Evolutionary conservation across 2,888 invertebrate species (phyloP).

Genomic region (Plutella xylostella): DNA sequence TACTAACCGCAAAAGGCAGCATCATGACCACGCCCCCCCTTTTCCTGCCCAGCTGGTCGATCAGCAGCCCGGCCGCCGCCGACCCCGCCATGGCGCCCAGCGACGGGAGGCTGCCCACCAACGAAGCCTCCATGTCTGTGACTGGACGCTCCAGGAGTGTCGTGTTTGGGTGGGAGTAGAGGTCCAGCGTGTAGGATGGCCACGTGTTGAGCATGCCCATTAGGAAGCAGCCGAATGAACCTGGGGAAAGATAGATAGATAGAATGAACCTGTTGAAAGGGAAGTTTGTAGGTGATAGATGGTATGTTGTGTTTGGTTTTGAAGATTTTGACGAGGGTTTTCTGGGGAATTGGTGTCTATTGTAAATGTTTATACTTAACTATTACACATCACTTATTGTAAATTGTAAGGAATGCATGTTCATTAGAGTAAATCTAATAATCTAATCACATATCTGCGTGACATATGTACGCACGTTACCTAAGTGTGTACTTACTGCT

Average conservation of each 20-base stretch:
- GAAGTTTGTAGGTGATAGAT: too few species aligned
- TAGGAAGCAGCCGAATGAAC: slow-evolving; percentile 32
- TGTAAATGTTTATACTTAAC: too few species aligned
- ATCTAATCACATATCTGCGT: too few species aligned
- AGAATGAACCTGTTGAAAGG: not conserved
- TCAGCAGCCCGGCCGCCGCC: slow-evolving; percentile 47
- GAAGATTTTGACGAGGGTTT: not conserved
- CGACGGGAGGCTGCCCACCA: slow-evolving; percentile 67
- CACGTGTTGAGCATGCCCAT: slow-evolving; percentile 60
- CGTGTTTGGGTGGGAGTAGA: slow-evolving; percentile 42
- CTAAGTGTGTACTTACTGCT: too few species aligned
- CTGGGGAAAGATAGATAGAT: slow-evolving; percentile 25
- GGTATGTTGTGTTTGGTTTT: not conserved
- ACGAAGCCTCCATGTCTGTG: slow-evolving; percentile 54
- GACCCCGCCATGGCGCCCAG: slow-evolving; percentile 64
- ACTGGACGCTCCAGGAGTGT: slow-evolving; percentile 53
- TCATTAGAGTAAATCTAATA: too few species aligned
- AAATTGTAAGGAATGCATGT: too few species aligned
- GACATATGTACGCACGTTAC: too few species aligned
- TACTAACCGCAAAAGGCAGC: slow-evolving; percentile 57
- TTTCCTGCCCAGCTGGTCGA: slow-evolving; percentile 66
- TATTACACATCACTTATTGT: too few species aligned
- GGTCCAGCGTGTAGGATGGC: slow-evolving; percentile 67
- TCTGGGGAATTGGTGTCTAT: too few species aligned
- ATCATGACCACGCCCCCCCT: slow-evolving; percentile 58